These are phyloP conservation scores for Anthoptus insignis DNA, from an alignment of 2,888 invertebrate genomes.

Conservation along the genomic window DNA sequence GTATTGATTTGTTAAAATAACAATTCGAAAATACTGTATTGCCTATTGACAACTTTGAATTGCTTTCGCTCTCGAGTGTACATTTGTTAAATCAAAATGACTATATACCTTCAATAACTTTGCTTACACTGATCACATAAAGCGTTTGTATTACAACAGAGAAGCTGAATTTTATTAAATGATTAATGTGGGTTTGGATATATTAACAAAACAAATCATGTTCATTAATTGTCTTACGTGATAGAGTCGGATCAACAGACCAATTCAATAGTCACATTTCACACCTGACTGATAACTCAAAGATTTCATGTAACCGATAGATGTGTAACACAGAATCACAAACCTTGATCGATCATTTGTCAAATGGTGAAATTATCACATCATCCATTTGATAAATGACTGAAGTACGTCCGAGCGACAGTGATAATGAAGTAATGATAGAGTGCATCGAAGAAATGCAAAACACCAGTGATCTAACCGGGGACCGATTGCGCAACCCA, in stretches of 20 bases:
- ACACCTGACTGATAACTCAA: background rate
- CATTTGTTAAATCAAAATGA: conserved; percentile 15
- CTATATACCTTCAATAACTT: background rate
- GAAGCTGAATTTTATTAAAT: background rate
- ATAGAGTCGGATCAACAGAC: background rate
- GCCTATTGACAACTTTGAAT: conserved; percentile 53
- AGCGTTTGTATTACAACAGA: conserved; percentile 3
- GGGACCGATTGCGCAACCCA: conserved; percentile 65
- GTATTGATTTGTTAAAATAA: conserved; percentile 52
- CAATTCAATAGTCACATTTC: conserved; percentile 17
- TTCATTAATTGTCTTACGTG: conserved; percentile 4
- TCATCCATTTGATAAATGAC: conserved; percentile 61
- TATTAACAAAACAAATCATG: conserved; percentile 13
- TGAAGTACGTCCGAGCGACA: conserved; percentile 60
- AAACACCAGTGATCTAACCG: conserved; percentile 65
- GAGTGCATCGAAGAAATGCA: conserved; percentile 59
- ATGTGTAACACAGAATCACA: conserved; percentile 23
- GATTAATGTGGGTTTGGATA: background rate
- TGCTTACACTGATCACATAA: background rate
- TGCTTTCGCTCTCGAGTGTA: conserved; percentile 9
- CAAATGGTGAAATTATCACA: conserved; percentile 63
- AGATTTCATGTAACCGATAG: conserved; percentile 15
- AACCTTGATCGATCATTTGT: conserved; percentile 59
- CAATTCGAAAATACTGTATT: conserved; percentile 52
- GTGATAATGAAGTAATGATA: conserved; percentile 61